phyloP scores from a whole-genome alignment of 2,888 invertebrate species.

The Tetranychus piercei region DNA sequence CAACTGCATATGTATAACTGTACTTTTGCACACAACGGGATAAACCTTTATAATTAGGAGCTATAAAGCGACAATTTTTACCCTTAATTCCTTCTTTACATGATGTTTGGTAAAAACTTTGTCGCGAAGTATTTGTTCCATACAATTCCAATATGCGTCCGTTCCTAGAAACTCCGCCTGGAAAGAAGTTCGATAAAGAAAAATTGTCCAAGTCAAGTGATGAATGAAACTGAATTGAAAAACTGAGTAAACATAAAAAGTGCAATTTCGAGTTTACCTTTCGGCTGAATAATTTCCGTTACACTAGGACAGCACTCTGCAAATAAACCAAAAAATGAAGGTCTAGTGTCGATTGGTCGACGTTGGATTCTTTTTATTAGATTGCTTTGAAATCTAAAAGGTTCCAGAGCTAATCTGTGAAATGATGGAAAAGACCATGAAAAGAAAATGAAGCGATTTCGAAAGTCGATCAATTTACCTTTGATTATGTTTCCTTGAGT shows the following conservation, averaged over 20 bases:
- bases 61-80: conserved; percentile 54
- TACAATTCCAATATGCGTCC: conserved; percentile 47
- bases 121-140: conserved; percentile 42
- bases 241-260: not conserved
- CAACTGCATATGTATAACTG: conserved; percentile 63
- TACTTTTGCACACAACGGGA: conserved; percentile 66
- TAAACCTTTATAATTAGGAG: conserved; percentile 41
- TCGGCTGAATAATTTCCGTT: conserved; percentile 54
- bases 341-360: not conserved
- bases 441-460: not conserved
- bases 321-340: not conserved
- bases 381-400: not conserved
- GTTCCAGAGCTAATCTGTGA: not conserved
- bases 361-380: not conserved
- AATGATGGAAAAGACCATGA: not conserved
- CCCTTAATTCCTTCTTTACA: conserved; percentile 51
- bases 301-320: conserved; percentile 60
- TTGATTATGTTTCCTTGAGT: not conserved
- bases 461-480: not conserved
- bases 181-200: not conserved
- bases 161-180: conserved; percentile 52
- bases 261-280: conserved; percentile 25
- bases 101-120: conserved; percentile 54
- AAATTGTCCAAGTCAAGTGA: not conserved
- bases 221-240: not conserved